phyloP scores from a whole-genome alignment of 2,888 invertebrate species.

The Matsumyia berberina region DNA sequence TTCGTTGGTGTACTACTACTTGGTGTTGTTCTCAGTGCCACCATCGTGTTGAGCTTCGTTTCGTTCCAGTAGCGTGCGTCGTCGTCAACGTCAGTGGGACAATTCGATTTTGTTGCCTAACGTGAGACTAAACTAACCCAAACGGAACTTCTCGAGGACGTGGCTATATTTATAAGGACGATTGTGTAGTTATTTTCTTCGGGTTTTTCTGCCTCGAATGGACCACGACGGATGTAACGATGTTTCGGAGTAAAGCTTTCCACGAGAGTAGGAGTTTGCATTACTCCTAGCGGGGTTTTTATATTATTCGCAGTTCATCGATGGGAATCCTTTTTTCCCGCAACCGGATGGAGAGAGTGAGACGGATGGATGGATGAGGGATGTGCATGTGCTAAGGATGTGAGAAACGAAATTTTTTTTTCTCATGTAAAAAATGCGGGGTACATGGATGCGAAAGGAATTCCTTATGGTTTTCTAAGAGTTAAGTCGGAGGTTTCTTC shows the following conservation, averaged over 20 bases:
- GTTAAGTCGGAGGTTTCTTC: slow-evolving; percentile 39
- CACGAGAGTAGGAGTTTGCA: slow-evolving; percentile 83
- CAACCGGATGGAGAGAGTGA: slow-evolving; percentile 24
- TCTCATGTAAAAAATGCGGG: slow-evolving; percentile 27
- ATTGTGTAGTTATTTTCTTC: slow-evolving; percentile 13
- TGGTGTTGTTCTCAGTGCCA: slow-evolving; percentile 51
- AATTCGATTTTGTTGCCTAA: slow-evolving; percentile 68
- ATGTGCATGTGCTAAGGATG: slow-evolving; percentile 25
- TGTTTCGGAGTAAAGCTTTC: slow-evolving; percentile 79
- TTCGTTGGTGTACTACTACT: slow-evolving; percentile 65
- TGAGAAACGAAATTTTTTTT: neutral
- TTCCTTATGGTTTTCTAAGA: slow-evolving; percentile 63
- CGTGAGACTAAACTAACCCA: slow-evolving; percentile 72
- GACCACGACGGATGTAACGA: slow-evolving; percentile 71
- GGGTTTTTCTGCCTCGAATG: slow-evolving; percentile 30
- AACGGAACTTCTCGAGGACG: slow-evolving; percentile 58
- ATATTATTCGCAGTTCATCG: slow-evolving; percentile 77
- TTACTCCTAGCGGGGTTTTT: slow-evolving; percentile 81
- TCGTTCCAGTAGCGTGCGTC: slow-evolving; percentile 56
- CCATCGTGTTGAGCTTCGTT: slow-evolving; percentile 11
- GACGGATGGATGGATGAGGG: slow-evolving; percentile 23
- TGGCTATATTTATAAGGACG: slow-evolving; percentile 40
- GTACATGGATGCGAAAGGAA: slow-evolving; percentile 28
- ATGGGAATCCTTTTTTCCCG: slow-evolving; percentile 59
- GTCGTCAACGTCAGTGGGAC: slow-evolving; percentile 74